Evolutionary conservation across 92 coral and sea anemone species (phyloP), one percentile per base, ranked within the genome.

Genomic region (Umimayanthus chanpuru): DNA sequence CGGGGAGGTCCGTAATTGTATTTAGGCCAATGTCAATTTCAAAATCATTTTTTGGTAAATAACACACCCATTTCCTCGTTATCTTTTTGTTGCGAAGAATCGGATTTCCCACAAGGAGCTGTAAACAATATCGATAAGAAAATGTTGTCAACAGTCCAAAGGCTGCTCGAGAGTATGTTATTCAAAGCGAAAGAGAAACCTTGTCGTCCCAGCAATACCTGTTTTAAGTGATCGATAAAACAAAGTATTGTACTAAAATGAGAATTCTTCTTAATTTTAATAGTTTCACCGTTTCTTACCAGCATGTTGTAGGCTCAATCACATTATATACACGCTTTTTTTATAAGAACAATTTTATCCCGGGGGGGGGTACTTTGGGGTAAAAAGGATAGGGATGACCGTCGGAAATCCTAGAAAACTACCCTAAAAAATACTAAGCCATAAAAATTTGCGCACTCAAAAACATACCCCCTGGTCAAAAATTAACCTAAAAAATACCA

Each of bases 101-200:
- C 76, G 20, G 40, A 72, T 72, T 72, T 72, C 76, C 39, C 40
- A 72, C 8, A 72, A 72, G 16, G 41, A 36, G 15, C 9, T 72
- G 76, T 72, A 72, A 72, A 72, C 76, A 72, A 15, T 28, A 72
- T 72, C 23, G 76, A 72, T 72, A 72, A 72, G 76, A 72, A 28
- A 29, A 1, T 36, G 11, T 72, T 29, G 76, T 72, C 40, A 72
- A 72, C 76, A 72, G 75, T 70, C 38, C 75, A 70, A 70, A 70
- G 68, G 68, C 68, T 16, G 26, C 20, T n/a, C n/a, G 26, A 23
- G 21, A 61, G 25, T 61, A 16, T 61, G 68, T 61, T 61, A 61
- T 61, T 20, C n/a, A 21, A 61, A 20, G 21, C 2, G 15, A 56
- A 3, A 14, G 21, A 4, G 9, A 61, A 61, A 61, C 68, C 26